Percentiles rank a stretch among this genome's conserved stretches.
Conservation (phyloP, 2,888 invertebrate genomes). For the Papilio demoleus region DNA sequence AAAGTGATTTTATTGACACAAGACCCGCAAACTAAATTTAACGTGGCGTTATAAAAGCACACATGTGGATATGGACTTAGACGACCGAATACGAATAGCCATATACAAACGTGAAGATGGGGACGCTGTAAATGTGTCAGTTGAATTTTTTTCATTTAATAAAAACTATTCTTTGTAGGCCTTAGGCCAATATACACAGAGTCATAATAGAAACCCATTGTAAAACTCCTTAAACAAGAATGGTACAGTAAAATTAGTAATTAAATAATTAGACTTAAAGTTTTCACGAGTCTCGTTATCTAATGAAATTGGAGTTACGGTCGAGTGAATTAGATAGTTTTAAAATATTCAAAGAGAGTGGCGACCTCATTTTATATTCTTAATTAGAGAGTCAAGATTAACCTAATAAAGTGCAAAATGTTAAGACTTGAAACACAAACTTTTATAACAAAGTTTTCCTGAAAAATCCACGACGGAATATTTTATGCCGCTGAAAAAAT, state of each 20-base stretch:
- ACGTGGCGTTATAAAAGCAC: no score
- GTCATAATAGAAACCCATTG: neutral
- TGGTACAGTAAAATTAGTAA: neutral
- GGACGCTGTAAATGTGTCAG: no score
- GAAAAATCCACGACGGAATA: neutral
- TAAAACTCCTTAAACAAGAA: neutral
- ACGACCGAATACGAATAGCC: no score
- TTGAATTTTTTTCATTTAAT: no score
- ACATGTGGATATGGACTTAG: no score
- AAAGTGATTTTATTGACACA: no score
- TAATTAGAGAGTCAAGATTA: slow-evolving; percentile 33
- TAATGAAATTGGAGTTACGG: slow-evolving; percentile 35
- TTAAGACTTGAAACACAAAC: slow-evolving; percentile 21
- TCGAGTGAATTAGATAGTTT: slow-evolving; percentile 29
- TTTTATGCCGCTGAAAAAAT: neutral
- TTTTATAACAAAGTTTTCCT: neutral
- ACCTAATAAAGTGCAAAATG: slow-evolving; percentile 33
- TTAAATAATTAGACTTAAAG: slow-evolving; percentile 24
- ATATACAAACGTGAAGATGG: no score
- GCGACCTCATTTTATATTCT: slow-evolving; percentile 35
- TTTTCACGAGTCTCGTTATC: slow-evolving; percentile 16
- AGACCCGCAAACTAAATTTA: no score
- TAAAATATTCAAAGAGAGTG: slow-evolving; percentile 32
- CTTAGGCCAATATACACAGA: no score
- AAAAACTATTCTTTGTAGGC: neutral